A percentile compares a stretch with the other conserved stretches of the same genome.
phyloP scores from a whole-genome alignment of 2,797 vertebrate genomes.

The Parambassis ranga region DNA sequence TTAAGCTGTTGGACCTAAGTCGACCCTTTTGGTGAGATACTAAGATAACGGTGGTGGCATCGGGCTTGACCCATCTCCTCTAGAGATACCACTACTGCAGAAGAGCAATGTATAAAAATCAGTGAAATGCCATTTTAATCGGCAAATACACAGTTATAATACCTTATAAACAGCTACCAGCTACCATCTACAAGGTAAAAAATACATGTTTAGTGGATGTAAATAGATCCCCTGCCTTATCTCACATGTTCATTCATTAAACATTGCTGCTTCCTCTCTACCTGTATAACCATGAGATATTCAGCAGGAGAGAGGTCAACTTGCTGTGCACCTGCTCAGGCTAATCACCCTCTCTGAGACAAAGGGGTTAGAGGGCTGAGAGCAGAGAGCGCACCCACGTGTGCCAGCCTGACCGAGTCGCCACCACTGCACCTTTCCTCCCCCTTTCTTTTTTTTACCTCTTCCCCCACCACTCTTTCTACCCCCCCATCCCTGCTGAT shows the following conservation, averaged over 20 bases:
- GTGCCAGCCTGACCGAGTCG: conserved; percentile 26
- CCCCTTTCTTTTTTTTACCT: not conserved
- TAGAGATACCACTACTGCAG: too few species aligned
- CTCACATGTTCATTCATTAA: conserved; percentile 23
- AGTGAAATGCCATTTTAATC: too few species aligned
- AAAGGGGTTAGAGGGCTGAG: conserved; percentile 38
- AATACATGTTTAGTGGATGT: too few species aligned
- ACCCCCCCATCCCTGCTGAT: conserved; percentile 8
- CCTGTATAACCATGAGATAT: conserved; percentile 5
- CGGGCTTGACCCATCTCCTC: too few species aligned
- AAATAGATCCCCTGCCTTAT: too few species aligned
- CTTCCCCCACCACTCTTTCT: not conserved
- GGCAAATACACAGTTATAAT: too few species aligned
- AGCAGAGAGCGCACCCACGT: conserved; percentile 10
- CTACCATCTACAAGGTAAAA: too few species aligned
- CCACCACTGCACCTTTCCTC: conserved; percentile 32
- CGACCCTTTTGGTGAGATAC: too few species aligned
- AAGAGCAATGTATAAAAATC: too few species aligned
- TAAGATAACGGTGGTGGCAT: too few species aligned
- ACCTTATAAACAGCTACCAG: too few species aligned
- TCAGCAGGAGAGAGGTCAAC: conserved; percentile 34
- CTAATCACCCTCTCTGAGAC: conserved; percentile 68
- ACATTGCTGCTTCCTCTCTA: not conserved
- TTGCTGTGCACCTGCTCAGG: conserved; percentile 37
- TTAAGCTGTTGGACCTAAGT: too few species aligned